Evolutionary conservation across 1,140 invertebrate species (phyloP).

Genomic region (Protaetia brevitarsis): DNA sequence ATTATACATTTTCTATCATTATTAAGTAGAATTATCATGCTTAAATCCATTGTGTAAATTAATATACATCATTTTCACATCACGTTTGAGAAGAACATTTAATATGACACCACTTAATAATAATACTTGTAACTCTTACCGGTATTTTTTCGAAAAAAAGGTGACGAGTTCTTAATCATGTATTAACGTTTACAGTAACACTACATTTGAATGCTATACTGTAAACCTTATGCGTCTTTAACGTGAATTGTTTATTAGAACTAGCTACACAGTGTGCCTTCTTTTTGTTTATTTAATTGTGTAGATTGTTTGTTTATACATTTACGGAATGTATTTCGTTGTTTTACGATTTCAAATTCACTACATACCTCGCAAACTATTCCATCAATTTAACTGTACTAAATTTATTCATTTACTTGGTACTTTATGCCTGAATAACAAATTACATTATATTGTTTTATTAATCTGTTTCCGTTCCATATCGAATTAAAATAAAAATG

Average conservation of each 20-base stretch:
- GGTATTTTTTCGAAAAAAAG: background rate
- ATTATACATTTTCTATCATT: background rate
- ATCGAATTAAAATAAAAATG: too few species aligned
- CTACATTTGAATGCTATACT: background rate
- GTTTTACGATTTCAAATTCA: constrained; percentile 5
- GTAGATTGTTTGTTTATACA: background rate
- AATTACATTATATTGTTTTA: too few species aligned
- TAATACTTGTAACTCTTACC: background rate
- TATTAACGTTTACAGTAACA: constrained; percentile 11
- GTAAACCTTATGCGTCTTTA: constrained; percentile 4
- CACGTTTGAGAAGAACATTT: background rate
- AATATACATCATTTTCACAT: constrained; percentile 7
- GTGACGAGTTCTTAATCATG: background rate
- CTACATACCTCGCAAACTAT: background rate
- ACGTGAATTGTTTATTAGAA: constrained; percentile 1
- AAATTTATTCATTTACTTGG: background rate
- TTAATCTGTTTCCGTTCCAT: too few species aligned
- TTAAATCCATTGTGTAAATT: constrained; percentile 17
- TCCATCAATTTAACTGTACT: constrained; percentile 7
- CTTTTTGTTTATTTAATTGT: constrained; percentile 3
- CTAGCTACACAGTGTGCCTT: constrained; percentile 4
- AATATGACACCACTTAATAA: background rate
- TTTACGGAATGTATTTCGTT: constrained; percentile 11
- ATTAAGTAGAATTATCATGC: constrained; percentile 10
- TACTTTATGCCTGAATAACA: too few species aligned